Evolutionary conservation across 2,888 invertebrate genomes (phyloP).

Genomic region (Eristalinus aeneus): DNA sequence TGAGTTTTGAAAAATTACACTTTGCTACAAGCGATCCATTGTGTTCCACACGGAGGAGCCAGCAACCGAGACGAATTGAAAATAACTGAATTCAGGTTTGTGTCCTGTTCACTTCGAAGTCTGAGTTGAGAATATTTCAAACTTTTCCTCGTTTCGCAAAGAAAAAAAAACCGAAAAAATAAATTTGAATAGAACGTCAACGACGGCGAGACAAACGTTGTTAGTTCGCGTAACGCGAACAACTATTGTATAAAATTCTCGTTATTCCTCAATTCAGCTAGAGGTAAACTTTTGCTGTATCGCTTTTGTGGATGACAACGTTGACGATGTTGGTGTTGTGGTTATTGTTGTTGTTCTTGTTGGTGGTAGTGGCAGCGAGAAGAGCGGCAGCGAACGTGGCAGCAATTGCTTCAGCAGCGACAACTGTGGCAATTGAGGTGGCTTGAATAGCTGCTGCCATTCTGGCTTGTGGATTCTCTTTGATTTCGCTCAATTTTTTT

Average conservation of each 20-base stretch:
- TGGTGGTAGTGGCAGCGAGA: not conserved
- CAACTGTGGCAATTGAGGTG: not conserved
- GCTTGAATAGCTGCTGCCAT: conserved; percentile 21
- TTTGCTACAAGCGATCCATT: conserved; percentile 40
- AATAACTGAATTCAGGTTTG: not conserved
- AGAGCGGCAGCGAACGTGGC: not conserved
- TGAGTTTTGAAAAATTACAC: conserved; percentile 33
- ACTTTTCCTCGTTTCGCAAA: not conserved
- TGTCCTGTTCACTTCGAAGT: not conserved
- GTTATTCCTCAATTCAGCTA: conserved; percentile 51
- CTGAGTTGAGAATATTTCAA: not conserved
- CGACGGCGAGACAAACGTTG: conserved; percentile 42
- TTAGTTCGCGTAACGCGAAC: conserved; percentile 68
- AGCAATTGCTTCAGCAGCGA: not conserved
- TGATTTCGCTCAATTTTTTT: not conserved
- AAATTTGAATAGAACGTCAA: not conserved
- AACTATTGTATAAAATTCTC: conserved; percentile 58
- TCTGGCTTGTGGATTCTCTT: conserved; percentile 1
- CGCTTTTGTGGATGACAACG: conserved; percentile 36
- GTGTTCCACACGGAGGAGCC: not conserved
- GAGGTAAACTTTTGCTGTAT: conserved; percentile 52
- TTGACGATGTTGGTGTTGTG: not conserved
- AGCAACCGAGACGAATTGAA: not conserved
- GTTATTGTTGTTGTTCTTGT: not conserved
- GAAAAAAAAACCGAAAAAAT: not conserved